A percentile compares a stretch with the other conserved stretches of the same genome.
These are phyloP conservation scores for Ochotona curzoniae DNA, from an alignment of 2,113 vertebrate genomes.

Conservation along the genomic window DNA sequence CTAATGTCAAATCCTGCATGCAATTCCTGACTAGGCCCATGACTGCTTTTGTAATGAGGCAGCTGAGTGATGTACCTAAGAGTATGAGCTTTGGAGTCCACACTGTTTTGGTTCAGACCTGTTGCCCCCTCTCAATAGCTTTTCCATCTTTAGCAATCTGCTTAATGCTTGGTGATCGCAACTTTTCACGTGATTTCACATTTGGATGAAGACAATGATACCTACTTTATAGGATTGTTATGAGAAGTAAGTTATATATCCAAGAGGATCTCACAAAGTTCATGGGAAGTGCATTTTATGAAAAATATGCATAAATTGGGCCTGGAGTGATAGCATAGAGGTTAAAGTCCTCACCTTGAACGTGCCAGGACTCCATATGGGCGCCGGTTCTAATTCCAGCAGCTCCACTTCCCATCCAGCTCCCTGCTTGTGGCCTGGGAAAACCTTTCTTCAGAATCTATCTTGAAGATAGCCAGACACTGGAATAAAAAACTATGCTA, in stretches of 20 bases:
- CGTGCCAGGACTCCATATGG: no score
- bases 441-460: neutral
- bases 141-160: slow-evolving; percentile 69
- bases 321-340: no score
- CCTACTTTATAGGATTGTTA: neutral
- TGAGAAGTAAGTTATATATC: neutral
- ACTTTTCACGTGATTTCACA: slow-evolving; percentile 31
- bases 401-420: no score
- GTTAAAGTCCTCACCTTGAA: no score
- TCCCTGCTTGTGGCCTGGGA: no score
- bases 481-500: slow-evolving; percentile 25
- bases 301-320: neutral
- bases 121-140: slow-evolving; percentile 71
- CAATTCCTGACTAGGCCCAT: neutral
- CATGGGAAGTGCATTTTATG: no score
- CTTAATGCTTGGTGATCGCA: slow-evolving; percentile 53
- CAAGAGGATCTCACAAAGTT: no score
- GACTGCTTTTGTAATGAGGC: neutral
- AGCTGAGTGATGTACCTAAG: neutral
- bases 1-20: neutral
- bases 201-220: neutral
- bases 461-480: neutral
- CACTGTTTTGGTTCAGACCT: slow-evolving; percentile 76
- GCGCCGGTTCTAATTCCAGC: no score
- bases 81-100: slow-evolving; percentile 38